Base-by-base conservation (phyloP, 2,113 vertebrate genomes). In the Noctilio leporinus region DNA sequence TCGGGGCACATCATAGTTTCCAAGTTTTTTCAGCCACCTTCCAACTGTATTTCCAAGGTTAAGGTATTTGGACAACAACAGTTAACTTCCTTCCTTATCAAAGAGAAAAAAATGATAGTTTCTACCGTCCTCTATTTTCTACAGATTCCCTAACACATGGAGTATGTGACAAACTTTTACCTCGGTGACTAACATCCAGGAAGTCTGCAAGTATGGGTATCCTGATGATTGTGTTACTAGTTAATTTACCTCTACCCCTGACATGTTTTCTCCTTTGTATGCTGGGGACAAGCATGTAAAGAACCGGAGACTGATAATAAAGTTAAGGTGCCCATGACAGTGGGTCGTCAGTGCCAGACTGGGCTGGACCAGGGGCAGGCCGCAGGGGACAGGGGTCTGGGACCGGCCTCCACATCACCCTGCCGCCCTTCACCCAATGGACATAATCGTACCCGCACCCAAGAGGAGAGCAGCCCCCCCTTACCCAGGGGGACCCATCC, bases 291-390 rank as follows among this genome's bases (percentile, higher is more conserved):
- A 96, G 86, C 92, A 90, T 83, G 92, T 93, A 92, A 96, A 89
- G 86, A 59, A 95, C 95, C 94, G 95, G 96, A 96, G 97, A 95
- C 97, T 93, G 84, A 94, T 97, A 96, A 82, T 86, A 64, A 96
- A 96, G 97, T 97, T 96, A 96, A 95, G 91, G 67, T 86, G 81
- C 91, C 77, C 87, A 78, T 84, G 90, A 82, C 11, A 11, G 45
- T 11, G 1, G 17, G 19, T 19, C 35, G 10, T 24, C n/a, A 38
- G 30, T 11, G 8, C 69, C 24, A 6, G 38, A 35, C 2, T 1
- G 26, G 59, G 16, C 28, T 28, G 57, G 28, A 20, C 35, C 4
- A 6, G 11, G 11, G 49, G 16, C 33, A 65, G 33, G 5, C 2
- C 33, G 35, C 35, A 70, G 49, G 65, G 17, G 2, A 6, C 26